A percentile compares a stretch with the other conserved stretches of the same genome.
phyloP scores from a whole-genome alignment of 2,113 vertebrate species.

The Tapirus terrestris region DNA sequence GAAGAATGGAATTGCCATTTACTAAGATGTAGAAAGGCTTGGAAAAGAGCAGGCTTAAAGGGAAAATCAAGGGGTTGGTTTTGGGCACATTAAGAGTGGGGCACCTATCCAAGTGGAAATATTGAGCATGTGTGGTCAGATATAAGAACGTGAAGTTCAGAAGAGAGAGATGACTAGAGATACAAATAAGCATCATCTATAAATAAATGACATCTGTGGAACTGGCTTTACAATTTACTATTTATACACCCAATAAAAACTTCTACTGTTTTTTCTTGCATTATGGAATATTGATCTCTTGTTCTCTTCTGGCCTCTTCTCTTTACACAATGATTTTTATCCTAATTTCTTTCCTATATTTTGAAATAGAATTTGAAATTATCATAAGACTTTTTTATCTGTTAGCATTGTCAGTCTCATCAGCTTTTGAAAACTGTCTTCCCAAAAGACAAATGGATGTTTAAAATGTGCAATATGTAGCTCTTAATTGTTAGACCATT shows the following conservation, averaged over 20 bases:
- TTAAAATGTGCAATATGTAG: slow-evolving; percentile 1
- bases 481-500: background rate
- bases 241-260: background rate
- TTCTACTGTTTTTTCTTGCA: background rate
- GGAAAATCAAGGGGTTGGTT: background rate
- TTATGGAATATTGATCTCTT: background rate
- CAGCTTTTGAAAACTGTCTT: background rate
- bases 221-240: background rate
- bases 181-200: background rate
- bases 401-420: background rate
- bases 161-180: background rate
- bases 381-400: background rate
- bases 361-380: slow-evolving; percentile 38
- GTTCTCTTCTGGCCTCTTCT: background rate
- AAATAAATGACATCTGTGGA: background rate
- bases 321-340: slow-evolving; percentile 9
- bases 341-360: background rate
- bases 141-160: background rate
- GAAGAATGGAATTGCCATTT: background rate
- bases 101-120: background rate
- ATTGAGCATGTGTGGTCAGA: background rate
- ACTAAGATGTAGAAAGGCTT: background rate
- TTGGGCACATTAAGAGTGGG: background rate
- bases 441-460: background rate
- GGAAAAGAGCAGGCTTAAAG: background rate